phyloP scores from a whole-genome alignment of 2,113 vertebrate species.

The Fulmarus glacialis region DNA sequence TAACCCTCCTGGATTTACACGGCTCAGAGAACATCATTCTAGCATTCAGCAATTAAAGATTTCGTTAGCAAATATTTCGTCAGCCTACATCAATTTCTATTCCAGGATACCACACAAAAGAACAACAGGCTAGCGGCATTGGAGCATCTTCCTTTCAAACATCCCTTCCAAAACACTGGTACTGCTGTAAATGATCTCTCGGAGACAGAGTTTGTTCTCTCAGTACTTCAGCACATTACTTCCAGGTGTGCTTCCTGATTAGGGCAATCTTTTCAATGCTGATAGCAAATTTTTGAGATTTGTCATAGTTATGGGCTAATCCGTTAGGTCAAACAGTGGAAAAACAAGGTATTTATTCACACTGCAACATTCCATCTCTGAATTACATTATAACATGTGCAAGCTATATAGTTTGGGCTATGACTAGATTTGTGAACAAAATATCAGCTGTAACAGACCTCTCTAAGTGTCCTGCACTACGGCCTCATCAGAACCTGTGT shows the following conservation, averaged over 20 bases:
- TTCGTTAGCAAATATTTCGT: not conserved
- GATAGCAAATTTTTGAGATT: not conserved
- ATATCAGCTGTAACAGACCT: not conserved
- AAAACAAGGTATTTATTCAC: not conserved
- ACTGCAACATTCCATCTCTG: not conserved
- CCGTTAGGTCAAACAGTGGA: not conserved
- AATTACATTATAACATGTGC: not conserved
- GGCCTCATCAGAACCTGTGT: not conserved
- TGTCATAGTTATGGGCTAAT: not conserved
- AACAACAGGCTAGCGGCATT: rapidly evolving
- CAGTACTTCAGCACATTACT: not conserved
- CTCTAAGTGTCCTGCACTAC: not conserved
- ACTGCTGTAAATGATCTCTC: not conserved
- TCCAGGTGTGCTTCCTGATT: not conserved
- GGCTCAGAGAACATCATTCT: rapidly evolving
- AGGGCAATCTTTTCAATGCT: not conserved
- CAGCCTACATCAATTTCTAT: not conserved
- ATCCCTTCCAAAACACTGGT: not conserved
- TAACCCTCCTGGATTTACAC: not conserved
- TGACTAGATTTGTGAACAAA: not conserved
- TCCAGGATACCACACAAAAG: not conserved
- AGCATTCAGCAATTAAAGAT: not conserved
- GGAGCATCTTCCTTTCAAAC: not conserved
- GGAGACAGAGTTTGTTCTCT: not conserved
- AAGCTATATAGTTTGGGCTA: not conserved